Conservation (phyloP, 2,113 vertebrate species). For the Neomonachus schauinslandi region DNA sequence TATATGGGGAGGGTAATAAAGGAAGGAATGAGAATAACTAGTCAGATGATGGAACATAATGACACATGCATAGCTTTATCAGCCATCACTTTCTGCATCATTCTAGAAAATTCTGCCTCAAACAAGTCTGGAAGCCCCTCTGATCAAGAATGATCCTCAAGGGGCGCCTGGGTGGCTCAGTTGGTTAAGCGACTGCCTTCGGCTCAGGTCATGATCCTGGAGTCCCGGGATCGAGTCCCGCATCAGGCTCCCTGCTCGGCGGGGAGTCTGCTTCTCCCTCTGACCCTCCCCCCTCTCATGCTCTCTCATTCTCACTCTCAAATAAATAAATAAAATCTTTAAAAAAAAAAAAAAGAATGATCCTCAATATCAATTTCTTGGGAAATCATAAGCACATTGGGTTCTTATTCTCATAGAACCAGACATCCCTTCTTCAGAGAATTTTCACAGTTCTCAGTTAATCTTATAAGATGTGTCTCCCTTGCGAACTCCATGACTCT, state of each 20-base stretch:
- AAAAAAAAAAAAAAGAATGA: no score
- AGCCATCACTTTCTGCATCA: background rate
- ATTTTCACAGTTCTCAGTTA: constrained; percentile 31
- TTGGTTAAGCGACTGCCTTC: no score
- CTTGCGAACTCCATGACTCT: background rate
- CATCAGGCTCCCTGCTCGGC: no score
- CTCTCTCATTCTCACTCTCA: no score
- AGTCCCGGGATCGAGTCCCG: no score
- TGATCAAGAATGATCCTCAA: background rate
- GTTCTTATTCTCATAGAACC: background rate
- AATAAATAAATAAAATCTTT: no score
- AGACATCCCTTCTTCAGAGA: background rate
- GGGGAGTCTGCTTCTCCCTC: no score
- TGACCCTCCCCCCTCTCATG: no score
- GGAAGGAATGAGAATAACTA: background rate
- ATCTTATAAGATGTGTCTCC: background rate
- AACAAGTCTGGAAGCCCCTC: background rate
- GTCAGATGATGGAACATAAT: background rate
- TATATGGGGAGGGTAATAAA: background rate
- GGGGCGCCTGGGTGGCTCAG: no score
- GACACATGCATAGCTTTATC: background rate
- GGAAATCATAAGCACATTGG: background rate
- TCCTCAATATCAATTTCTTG: background rate
- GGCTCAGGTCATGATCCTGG: no score
- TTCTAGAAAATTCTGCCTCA: background rate